These are phyloP conservation scores for Eurytoma californica DNA, from an alignment of 2,888 invertebrate genomes.

Conservation along the genomic window DNA sequence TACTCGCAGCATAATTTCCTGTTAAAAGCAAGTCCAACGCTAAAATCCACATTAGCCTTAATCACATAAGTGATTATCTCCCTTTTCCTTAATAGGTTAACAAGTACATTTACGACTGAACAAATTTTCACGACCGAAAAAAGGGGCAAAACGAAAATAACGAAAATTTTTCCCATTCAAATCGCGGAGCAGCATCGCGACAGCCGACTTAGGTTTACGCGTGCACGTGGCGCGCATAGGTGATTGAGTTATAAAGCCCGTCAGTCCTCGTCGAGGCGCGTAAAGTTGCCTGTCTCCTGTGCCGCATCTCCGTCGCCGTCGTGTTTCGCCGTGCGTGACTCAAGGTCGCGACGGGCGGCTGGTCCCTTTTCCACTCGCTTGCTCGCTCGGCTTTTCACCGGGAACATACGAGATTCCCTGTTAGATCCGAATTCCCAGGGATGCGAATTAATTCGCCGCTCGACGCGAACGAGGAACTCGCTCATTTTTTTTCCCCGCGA, in stretches of 20 bases:
- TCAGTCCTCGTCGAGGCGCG: background rate
- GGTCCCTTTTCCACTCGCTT: conserved; percentile 1
- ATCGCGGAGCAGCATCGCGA: background rate
- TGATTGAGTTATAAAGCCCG: conserved; percentile 51
- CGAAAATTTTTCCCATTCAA: background rate
- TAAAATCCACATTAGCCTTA: no score
- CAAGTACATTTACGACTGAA: no score
- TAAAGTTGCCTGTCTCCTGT: conserved; percentile 8
- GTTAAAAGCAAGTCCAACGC: no score
- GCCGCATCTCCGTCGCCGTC: background rate
- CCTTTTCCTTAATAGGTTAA: no score
- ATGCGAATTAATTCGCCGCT: background rate
- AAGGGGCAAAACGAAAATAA: no score
- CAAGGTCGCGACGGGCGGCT: conserved; percentile 16
- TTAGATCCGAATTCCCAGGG: no score
- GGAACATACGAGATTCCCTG: no score
- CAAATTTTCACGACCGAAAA: no score
- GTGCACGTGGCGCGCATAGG: background rate
- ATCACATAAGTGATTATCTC: no score
- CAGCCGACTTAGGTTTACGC: conserved; percentile 6
- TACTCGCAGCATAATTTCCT: no score
- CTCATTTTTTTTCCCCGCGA: background rate
- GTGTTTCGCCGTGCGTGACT: conserved; percentile 21
- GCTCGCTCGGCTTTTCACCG: background rate
- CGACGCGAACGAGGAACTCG: background rate